Percentiles rank a stretch among this genome's conserved stretches.
Evolutionary conservation across 2,113 vertebrate genomes (phyloP).

Genomic region (Charina bottae): DNA sequence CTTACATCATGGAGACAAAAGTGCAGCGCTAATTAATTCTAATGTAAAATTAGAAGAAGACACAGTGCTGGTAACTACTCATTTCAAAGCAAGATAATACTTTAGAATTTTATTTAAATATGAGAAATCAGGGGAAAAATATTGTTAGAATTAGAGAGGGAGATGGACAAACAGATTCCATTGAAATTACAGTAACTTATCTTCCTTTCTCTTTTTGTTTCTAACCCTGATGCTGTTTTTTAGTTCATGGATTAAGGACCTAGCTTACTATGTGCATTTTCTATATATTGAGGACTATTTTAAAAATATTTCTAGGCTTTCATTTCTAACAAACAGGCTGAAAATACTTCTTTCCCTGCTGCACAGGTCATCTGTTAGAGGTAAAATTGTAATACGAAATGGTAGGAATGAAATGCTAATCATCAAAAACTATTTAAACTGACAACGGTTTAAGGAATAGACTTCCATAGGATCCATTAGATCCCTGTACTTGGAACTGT

Average conservation of each 20-base stretch:
- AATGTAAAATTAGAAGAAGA: slow-evolving; percentile 51
- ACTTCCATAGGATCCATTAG: neutral
- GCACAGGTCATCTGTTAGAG: neutral
- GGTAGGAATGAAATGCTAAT: neutral
- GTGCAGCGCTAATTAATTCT: slow-evolving; percentile 64
- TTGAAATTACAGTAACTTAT: neutral
- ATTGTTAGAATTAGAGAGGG: neutral
- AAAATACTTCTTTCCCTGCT: neutral
- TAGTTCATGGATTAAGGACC: neutral
- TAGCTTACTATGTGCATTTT: neutral
- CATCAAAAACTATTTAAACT: slow-evolving; percentile 19
- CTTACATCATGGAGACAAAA: slow-evolving; percentile 63
- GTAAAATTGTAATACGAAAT: neutral
- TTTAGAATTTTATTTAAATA: slow-evolving; percentile 55
- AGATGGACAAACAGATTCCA: neutral
- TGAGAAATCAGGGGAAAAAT: neutral
- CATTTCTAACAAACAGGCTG: neutral
- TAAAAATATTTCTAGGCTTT: neutral
- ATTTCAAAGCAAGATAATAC: slow-evolving; percentile 50
- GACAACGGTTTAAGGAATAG: neutral
- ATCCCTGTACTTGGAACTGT: slow-evolving; percentile 7
- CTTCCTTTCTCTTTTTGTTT: neutral
- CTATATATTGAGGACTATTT: neutral
- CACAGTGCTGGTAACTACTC: slow-evolving; percentile 54
- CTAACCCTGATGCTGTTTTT: neutral